These are phyloP conservation scores for Pseudochromis fuscus DNA, from an alignment of 2,797 vertebrate genomes.

Conservation along the genomic window DNA sequence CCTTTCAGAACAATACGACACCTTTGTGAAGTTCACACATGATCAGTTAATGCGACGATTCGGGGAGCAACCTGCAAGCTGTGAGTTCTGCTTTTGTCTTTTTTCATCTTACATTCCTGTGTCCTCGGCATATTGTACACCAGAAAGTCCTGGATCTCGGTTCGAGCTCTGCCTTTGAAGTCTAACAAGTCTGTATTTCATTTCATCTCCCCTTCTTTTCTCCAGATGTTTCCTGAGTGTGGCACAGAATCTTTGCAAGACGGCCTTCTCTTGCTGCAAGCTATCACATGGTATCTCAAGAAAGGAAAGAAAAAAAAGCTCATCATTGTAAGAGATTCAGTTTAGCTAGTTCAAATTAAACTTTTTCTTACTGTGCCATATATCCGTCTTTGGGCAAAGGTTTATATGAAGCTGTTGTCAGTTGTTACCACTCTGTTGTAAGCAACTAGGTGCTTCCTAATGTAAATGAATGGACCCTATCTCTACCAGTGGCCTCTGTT, in stretches of 20 bases:
- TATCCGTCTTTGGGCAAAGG: conserved; percentile 92
- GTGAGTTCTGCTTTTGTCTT: conserved; percentile 79
- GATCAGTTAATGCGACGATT: conserved; percentile 98
- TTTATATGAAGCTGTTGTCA: conserved; percentile 95
- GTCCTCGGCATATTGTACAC: neutral
- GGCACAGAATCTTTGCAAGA: conserved; percentile 68
- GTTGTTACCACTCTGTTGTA: conserved; percentile 94
- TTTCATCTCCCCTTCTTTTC: conserved; percentile 57
- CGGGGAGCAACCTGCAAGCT: conserved; percentile 97
- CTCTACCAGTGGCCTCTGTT: conserved; percentile 93
- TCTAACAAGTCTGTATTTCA: conserved; percentile 56
- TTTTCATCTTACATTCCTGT: conserved; percentile 35
- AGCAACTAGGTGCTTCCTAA: conserved; percentile 95
- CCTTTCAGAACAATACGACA: conserved; percentile 95
- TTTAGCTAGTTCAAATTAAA: conserved; percentile 91
- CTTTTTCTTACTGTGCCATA: conserved; percentile 90
- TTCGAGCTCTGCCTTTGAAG: conserved; percentile 42
- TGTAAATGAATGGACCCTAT: conserved; percentile 93
- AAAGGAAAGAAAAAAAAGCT: conserved; percentile 57
- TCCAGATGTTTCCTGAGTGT: conserved; percentile 87
- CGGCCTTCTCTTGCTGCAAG: conserved; percentile 87
- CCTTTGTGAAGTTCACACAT: conserved; percentile 98
- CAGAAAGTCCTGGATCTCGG: conserved; percentile 18
- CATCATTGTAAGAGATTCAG: conserved; percentile 83
- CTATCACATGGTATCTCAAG: conserved; percentile 66